Percentiles rank a stretch among this genome's conserved stretches.
Evolutionary conservation across 2,797 vertebrate genomes (phyloP).

Genomic region (Ambastaia sidthimunki): DNA sequence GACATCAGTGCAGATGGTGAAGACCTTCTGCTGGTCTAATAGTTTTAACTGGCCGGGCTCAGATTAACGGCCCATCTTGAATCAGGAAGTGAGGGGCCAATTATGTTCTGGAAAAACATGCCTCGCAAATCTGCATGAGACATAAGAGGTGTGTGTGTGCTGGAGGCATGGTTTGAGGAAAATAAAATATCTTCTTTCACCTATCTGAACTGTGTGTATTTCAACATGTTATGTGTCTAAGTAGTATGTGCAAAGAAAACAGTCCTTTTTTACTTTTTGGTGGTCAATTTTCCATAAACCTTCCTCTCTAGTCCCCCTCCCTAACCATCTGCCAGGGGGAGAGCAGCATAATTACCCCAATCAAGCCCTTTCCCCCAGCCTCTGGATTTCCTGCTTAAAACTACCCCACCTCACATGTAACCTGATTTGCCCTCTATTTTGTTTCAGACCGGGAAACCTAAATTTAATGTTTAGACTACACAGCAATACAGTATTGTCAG

Average conservation of each 20-base stretch:
- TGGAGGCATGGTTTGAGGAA: background rate
- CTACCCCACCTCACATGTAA: background rate
- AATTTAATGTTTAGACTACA: background rate
- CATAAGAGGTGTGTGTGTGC: background rate
- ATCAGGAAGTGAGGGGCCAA: conserved; percentile 32
- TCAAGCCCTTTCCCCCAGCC: conserved; percentile 18
- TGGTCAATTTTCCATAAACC: conserved; percentile 15
- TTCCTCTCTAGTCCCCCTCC: conserved; percentile 8
- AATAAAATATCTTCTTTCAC: background rate
- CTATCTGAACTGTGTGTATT: too few relatives aligned
- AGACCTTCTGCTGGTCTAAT: conserved; percentile 53
- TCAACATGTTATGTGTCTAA: background rate
- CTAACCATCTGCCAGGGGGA: conserved; percentile 56
- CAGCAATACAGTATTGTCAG: background rate
- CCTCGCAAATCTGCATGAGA: conserved; percentile 23
- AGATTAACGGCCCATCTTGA: conserved; percentile 50
- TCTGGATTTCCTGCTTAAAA: conserved; percentile 20
- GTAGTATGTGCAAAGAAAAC: background rate
- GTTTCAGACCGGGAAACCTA: background rate
- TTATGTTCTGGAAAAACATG: conserved; percentile 20
- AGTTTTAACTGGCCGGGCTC: conserved; percentile 55
- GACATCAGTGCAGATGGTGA: conserved; percentile 58
- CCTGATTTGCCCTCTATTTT: background rate
- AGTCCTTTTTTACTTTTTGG: conserved; percentile 13
- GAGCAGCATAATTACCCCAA: conserved; percentile 47